These are phyloP conservation scores for Clytia hemisphaerica DNA, from an alignment of 30 jellyfish, hydroid and myxozoan genomes.

Conservation along the genomic window DNA sequence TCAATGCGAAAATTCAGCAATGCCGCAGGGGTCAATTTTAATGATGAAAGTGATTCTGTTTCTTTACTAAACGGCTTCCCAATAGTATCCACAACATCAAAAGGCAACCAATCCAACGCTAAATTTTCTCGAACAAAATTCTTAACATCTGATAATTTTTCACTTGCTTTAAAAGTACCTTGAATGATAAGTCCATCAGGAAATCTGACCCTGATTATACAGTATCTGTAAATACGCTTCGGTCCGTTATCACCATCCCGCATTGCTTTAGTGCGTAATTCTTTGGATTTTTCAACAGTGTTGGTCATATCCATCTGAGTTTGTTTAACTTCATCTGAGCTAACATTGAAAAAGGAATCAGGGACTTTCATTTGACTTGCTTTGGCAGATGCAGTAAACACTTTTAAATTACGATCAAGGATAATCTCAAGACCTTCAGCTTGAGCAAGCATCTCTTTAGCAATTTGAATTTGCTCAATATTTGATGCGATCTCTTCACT, in stretches of 20 bases:
- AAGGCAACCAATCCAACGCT: conserved; percentile 58
- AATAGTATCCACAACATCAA: conserved; percentile 35
- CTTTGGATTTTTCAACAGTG: conserved; percentile 40
- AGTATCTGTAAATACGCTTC: conserved; percentile 37
- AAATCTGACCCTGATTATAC: conserved; percentile 60
- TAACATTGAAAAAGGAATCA: conserved; percentile 41
- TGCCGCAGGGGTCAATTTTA: conserved; percentile 77
- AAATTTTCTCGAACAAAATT: conserved; percentile 50
- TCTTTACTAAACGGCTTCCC: conserved; percentile 35
- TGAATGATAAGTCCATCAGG: conserved; percentile 83
- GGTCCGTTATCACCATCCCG: conserved; percentile 36
- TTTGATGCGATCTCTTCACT: conserved; percentile 58
- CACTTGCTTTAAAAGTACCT: conserved; percentile 70
- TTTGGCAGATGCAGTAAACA: conserved; percentile 44
- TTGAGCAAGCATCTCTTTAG: conserved; percentile 48
- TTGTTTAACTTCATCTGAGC: conserved; percentile 52
- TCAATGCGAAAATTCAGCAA: conserved; percentile 42
- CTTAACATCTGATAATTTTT: conserved; percentile 42
- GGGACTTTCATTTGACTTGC: conserved; percentile 47
- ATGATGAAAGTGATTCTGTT: conserved; percentile 27
- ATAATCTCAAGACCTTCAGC: conserved; percentile 74
- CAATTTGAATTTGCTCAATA: conserved; percentile 45
- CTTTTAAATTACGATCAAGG: conserved; percentile 56
- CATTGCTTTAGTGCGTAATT: conserved; percentile 67
- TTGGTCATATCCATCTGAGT: conserved; percentile 38